phyloP scores from a whole-genome alignment of 2,888 invertebrate genomes.

The Torymus texanus region DNA sequence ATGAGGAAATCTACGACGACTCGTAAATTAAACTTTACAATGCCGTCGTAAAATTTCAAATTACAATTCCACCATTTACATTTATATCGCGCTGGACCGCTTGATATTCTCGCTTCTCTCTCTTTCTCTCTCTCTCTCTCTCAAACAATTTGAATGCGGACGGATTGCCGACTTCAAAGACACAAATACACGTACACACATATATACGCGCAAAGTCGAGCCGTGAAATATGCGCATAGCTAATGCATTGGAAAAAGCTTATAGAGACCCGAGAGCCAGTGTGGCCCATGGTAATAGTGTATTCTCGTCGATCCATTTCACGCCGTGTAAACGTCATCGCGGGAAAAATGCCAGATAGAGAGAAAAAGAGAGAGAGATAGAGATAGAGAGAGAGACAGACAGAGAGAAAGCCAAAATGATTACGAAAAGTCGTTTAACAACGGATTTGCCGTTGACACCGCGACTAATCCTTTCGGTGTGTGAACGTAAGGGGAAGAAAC shows the following conservation, averaged over 20 bases:
- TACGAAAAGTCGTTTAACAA: slow-evolving; percentile 27
- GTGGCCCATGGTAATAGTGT: too few relatives aligned
- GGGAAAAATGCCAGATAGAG: slow-evolving; percentile 3
- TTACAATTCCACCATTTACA: neutral
- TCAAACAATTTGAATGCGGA: too few relatives aligned
- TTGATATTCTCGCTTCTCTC: neutral
- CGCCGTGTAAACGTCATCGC: neutral
- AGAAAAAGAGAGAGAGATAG: neutral
- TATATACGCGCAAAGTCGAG: neutral
- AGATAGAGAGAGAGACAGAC: neutral
- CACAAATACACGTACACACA: too few relatives aligned
- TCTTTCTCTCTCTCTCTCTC: too few relatives aligned
- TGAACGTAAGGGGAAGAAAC: neutral
- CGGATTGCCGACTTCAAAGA: too few relatives aligned
- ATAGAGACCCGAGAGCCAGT: too few relatives aligned
- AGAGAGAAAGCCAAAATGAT: slow-evolving; percentile 9
- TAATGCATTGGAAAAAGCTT: neutral
- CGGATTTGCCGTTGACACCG: slow-evolving; percentile 13
- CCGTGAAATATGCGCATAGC: neutral
- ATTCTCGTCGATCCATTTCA: too few relatives aligned
- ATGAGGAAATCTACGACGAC: neutral
- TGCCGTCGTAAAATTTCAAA: neutral
- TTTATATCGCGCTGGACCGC: neutral
- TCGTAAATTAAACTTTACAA: neutral
- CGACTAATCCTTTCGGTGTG: slow-evolving; percentile 14